Evolutionary conservation across 2,113 vertebrate genomes (phyloP).

Genomic region (Gadus macrocephalus): DNA sequence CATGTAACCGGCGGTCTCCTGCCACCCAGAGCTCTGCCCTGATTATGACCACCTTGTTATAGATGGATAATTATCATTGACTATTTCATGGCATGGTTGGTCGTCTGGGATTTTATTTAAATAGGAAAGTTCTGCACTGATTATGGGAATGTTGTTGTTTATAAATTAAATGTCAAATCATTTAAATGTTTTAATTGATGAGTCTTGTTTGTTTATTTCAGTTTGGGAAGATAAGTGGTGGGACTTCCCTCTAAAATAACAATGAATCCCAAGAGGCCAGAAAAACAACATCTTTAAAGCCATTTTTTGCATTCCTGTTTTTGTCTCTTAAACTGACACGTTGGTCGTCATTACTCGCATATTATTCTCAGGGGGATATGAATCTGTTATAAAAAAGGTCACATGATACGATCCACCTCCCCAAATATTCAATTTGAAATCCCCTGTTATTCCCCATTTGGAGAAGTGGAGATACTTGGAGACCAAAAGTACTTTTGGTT

Average conservation of each 20-base stretch:
- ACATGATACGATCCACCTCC: constrained; percentile 36
- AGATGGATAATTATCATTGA: no score
- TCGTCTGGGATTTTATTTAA: no score
- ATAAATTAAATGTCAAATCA: no score
- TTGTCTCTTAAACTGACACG: constrained; percentile 31
- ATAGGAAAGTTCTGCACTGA: no score
- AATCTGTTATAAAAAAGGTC: constrained; percentile 36
- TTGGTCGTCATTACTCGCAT: constrained; percentile 44
- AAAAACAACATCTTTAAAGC: constrained; percentile 33
- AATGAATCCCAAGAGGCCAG: constrained; percentile 30
- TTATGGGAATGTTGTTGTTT: no score
- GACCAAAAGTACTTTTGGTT: constrained; percentile 34
- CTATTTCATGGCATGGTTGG: no score
- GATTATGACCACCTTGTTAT: no score
- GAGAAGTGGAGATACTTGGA: constrained; percentile 27
- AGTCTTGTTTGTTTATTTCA: no score
- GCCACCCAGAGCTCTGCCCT: constrained; percentile 16
- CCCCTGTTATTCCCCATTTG: constrained; percentile 23
- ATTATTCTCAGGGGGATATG: constrained; percentile 42
- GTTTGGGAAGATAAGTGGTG: constrained; percentile 6
- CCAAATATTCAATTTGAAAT: constrained; percentile 39
- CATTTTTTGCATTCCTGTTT: constrained; percentile 30
- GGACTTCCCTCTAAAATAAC: constrained; percentile 35
- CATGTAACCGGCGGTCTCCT: constrained; percentile 21
- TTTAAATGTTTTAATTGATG: no score